Evolutionary conservation across 1,140 invertebrate genomes (phyloP).

Genomic region (Scaptomyza pallida): DNA sequence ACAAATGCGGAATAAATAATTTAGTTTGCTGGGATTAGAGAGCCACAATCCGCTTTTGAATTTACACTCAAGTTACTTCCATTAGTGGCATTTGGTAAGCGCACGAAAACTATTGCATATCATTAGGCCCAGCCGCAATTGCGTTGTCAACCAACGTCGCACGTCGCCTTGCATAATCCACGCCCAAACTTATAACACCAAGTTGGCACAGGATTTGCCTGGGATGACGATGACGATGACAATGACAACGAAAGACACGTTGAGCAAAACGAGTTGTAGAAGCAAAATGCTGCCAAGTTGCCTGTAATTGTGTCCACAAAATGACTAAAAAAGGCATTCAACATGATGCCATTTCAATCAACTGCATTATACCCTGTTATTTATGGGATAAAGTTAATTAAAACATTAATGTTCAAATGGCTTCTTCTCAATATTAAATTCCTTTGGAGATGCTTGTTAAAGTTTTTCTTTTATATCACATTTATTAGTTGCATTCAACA

Average conservation of each 20-base stretch:
- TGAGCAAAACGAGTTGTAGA: background rate
- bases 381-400: too few species aligned
- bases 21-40: slow-evolving; percentile 73
- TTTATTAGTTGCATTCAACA: too few species aligned
- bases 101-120: slow-evolving; percentile 71
- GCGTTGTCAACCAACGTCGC: slow-evolving; percentile 34
- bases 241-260: slow-evolving; percentile 3
- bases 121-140: slow-evolving; percentile 57
- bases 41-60: slow-evolving; percentile 77
- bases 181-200: slow-evolving; percentile 56
- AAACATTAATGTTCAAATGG: too few species aligned
- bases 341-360: background rate
- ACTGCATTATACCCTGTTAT: background rate
- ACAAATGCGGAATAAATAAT: slow-evolving; percentile 79
- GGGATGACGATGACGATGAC: slow-evolving; percentile 39
- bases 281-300: slow-evolving; percentile 6
- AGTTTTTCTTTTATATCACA: too few species aligned
- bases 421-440: too few species aligned
- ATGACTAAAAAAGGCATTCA: slow-evolving; percentile 16
- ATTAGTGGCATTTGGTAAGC: slow-evolving; percentile 64
- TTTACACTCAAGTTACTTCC: slow-evolving; percentile 79
- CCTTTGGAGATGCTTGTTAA: too few species aligned
- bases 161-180: slow-evolving; percentile 58
- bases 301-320: slow-evolving; percentile 35
- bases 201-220: slow-evolving; percentile 56